A percentile compares a stretch with the other conserved stretches of the same genome.
Conservation (phyloP, 2,888 invertebrate genomes). For the Endotricha flammealis region DNA sequence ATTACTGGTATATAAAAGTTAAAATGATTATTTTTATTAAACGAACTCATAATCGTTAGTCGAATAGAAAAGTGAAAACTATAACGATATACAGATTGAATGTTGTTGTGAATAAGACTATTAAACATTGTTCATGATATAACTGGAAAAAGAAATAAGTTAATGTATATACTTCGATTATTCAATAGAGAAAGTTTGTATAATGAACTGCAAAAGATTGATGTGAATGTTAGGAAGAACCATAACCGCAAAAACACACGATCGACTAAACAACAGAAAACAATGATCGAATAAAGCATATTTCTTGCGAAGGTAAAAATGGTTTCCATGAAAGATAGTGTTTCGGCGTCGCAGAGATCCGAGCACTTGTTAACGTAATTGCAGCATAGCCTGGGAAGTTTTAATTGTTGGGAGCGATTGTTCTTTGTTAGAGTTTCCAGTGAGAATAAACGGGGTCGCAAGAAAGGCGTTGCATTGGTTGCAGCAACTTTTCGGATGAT, state of each 20-base stretch:
- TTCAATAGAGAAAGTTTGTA: conserved; percentile 6
- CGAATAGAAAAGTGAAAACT: too few species aligned
- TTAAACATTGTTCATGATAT: background rate
- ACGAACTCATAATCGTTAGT: too few species aligned
- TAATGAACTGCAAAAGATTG: background rate
- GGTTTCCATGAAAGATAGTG: conserved; percentile 19
- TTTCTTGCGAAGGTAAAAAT: conserved; percentile 30
- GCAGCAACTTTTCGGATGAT: conserved; percentile 18
- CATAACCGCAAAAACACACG: conserved; percentile 13
- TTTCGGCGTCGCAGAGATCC: conserved; percentile 22
- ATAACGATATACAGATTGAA: too few species aligned
- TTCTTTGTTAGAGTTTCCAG: conserved; percentile 37
- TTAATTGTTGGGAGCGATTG: conserved; percentile 53
- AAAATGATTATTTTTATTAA: too few species aligned
- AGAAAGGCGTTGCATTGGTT: conserved; percentile 32
- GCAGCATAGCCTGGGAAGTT: conserved; percentile 39
- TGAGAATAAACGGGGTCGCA: conserved; percentile 37
- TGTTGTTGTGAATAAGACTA: background rate
- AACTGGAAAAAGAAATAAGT: background rate
- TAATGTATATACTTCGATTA: conserved; percentile 3
- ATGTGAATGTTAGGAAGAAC: conserved; percentile 12
- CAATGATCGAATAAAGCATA: conserved; percentile 35
- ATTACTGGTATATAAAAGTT: too few species aligned
- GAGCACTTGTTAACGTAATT: conserved; percentile 49
- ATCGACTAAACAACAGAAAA: conserved; percentile 28